Evolutionary conservation across 2,113 vertebrate species (phyloP), one percentile per base, ranked within the genome.

Genomic region (Pavo muticus): DNA sequence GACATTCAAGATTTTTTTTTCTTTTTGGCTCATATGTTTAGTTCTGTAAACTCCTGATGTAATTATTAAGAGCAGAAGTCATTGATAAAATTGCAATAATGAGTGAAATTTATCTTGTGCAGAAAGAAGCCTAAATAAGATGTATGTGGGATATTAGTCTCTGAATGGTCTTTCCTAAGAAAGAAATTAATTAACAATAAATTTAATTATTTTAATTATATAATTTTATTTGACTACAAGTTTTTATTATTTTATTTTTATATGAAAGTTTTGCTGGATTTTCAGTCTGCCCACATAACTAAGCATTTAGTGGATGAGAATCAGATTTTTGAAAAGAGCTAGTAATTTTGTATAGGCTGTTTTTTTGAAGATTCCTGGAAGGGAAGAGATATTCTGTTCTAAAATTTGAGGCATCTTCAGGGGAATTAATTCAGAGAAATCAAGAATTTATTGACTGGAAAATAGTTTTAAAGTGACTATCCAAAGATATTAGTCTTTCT

Each of bases 91-190:
- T 87, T 88, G 30, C 25, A 80, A 12, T 77, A 68, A 85, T 80
- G 50, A 21, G 40, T 90, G 50, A 88, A 90, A 95, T 96, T 90
- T 76, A 77, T 96, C 94, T 94, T 95, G 24, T 32, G 19, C 71
- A 80, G 56, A 60, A 44, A 74, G 75, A 91, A 47, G 35, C 87
- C 21, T 20, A 81, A 86, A 16, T 44, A 94, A 95, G 93, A 96
- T 94, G 2, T 87, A 97, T 94, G 89, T 80, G 77, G 56, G 60
- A 50, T 92, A 94, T 97, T 92, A 94, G 42, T 32, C 63, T 74
- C 64, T 94, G 39, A 91, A 74, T 50, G 29, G 45, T 91, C 39
- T 94, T 47, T 85, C 13, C 35, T 83, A 90, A 70, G 56, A 14
- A 87, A 61, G 27, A 87, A 94, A 83, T 48, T 69, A 78, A 93